Conservation (phyloP, 64 coral and sea anemone genomes). For the Montipora efflorescens region DNA sequence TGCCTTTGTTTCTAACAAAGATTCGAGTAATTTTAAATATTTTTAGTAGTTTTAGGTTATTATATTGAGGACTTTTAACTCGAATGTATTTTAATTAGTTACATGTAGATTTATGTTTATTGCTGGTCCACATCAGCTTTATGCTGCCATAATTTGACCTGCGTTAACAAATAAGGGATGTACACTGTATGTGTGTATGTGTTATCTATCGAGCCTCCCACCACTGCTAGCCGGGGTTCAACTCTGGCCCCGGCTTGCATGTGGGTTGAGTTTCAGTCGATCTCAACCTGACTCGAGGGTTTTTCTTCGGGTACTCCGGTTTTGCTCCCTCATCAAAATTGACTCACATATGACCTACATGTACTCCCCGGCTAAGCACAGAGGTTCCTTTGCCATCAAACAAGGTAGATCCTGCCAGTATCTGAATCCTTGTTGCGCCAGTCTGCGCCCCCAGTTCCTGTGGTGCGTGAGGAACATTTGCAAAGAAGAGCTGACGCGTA, state of each 20-base stretch:
- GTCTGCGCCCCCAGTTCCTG: constrained; percentile 60
- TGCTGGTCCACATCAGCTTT: too few species aligned
- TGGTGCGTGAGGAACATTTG: constrained; percentile 50
- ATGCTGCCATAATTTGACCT: too few species aligned
- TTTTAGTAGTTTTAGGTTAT: not conserved
- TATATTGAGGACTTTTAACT: not conserved
- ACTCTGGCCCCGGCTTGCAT: too few species aligned
- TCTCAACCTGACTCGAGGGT: too few species aligned
- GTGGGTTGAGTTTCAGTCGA: too few species aligned
- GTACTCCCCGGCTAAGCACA: not conserved
- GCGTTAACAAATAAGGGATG: not conserved
- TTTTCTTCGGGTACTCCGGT: too few species aligned
- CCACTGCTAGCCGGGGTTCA: too few species aligned
- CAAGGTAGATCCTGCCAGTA: constrained; percentile 50
- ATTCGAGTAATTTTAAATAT: too few species aligned
- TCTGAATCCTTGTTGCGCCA: constrained; percentile 66
- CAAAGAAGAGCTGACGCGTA: constrained; percentile 61
- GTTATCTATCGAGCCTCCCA: too few species aligned
- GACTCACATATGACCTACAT: constrained; percentile 31
- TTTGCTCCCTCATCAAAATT: not conserved
- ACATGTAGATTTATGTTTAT: too few species aligned
- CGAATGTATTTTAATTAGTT: not conserved
- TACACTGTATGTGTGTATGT: too few species aligned
- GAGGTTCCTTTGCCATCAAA: constrained; percentile 41
- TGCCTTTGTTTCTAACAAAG: too few species aligned